Evolutionary conservation across 2,888 invertebrate species (phyloP).

Genomic region (Phragmatobia fuliginosa): DNA sequence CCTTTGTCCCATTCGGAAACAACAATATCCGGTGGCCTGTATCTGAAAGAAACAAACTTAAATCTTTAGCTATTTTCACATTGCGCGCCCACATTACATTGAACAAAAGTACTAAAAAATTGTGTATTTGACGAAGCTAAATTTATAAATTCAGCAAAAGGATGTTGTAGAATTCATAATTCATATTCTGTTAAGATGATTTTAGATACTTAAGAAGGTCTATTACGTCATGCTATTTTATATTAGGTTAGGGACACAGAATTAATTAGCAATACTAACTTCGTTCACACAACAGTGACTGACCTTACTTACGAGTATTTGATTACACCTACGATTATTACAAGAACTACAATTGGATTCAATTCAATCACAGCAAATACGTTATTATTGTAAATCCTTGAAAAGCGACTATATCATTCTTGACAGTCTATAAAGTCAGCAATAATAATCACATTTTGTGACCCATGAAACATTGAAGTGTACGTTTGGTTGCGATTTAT

Average conservation of each 20-base stretch:
- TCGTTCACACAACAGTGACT: conserved; percentile 39
- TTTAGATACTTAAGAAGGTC: conserved; percentile 25
- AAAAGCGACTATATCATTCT: conserved; percentile 50
- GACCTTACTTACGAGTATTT: conserved; percentile 54
- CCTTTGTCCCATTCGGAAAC: background rate
- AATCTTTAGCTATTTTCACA: no score
- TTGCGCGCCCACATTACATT: no score
- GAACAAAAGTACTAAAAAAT: no score
- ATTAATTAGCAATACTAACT: conserved; percentile 47
- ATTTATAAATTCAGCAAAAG: conserved; percentile 3
- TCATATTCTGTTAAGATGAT: conserved; percentile 12
- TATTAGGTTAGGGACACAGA: conserved; percentile 48
- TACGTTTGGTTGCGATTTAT: conserved; percentile 54
- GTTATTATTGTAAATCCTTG: conserved; percentile 61
- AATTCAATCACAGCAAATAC: conserved; percentile 54
- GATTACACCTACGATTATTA: conserved; percentile 54
- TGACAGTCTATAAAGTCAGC: conserved; percentile 51
- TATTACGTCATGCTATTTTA: conserved; percentile 26
- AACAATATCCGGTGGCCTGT: background rate
- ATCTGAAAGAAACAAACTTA: background rate
- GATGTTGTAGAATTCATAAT: background rate
- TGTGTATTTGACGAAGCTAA: background rate
- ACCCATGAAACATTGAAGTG: conserved; percentile 61
- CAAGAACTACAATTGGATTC: conserved; percentile 58
- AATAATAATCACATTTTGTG: conserved; percentile 60